Percentiles rank a stretch among this genome's conserved stretches.
Conservation (phyloP, 1,140 invertebrate species). For the Oncopodura yosiiana region DNA sequence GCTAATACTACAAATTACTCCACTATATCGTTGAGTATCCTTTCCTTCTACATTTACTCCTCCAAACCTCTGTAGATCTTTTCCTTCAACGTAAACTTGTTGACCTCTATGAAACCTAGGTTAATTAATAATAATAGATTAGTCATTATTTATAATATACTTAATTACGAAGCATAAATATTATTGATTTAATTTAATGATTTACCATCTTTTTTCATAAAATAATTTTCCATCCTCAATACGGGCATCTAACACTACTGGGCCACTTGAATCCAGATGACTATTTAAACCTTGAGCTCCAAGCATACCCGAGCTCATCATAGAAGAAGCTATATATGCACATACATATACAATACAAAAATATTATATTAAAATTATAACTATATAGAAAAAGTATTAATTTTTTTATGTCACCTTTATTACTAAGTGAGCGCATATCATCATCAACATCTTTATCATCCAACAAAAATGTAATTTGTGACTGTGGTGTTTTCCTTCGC, state of each 20-base stretch:
- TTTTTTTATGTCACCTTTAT: neutral
- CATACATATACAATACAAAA: neutral
- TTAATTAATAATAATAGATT: constrained; percentile 26
- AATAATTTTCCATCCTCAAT: constrained; percentile 90
- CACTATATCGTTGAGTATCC: constrained; percentile 68
- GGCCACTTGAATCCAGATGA: neutral
- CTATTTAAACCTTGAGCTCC: too few relatives aligned
- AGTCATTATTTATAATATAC: constrained; percentile 4
- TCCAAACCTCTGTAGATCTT: too few relatives aligned
- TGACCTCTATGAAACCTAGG: constrained; percentile 80
- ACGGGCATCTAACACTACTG: constrained; percentile 67
- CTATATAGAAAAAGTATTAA: neutral
- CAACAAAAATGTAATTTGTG: constrained; percentile 71
- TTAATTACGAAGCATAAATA: neutral
- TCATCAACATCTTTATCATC: constrained; percentile 82
- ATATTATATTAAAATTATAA: neutral
- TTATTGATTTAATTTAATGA: constrained; percentile 17
- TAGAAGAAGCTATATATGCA: too few relatives aligned
- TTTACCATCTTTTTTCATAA: constrained; percentile 84
- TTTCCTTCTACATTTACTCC: too few relatives aligned
- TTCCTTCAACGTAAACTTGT: constrained; percentile 79
- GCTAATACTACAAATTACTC: constrained; percentile 77
- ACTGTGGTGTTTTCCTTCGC: constrained; percentile 58
- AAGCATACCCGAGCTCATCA: too few relatives aligned
- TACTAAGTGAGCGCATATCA: constrained; percentile 71